Evolutionary conservation across 2,797 vertebrate genomes (phyloP), one percentile per base, ranked within the genome.

Genomic region (Meda fulgida): DNA sequence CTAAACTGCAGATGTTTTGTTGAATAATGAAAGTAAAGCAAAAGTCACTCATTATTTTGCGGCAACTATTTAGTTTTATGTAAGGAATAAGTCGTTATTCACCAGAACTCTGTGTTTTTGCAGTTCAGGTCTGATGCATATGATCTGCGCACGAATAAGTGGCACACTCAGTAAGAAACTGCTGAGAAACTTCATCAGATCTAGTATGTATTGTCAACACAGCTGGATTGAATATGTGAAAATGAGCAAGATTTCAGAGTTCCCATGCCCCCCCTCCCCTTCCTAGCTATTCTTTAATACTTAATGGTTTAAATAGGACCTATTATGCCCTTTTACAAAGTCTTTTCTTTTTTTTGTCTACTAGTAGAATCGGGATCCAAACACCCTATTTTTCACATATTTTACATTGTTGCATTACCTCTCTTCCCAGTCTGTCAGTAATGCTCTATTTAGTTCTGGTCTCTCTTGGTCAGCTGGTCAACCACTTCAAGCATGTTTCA

Each of bases 171-270:
- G 29, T 53, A 31, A 51, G 48, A 55, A 14, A 75, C 29, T 53
- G 48, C 48, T 23, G 2, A 13, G 29, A 75, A 38, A n/a, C 31
- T 36, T 76, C 19, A 76, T 31, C 11, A 16, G 75, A 26, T 77
- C 34, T 60, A 34, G 51, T 21, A 77, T 58, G 53, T n/a, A 40
- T 16, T 58, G 31, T 77, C 34, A 77, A 77, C 75, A 60, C 34
- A 26, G 23, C 21, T 26, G 21, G 23, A 38, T 26, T 77, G 34
- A 58, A 77, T 77, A 58, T 26, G 34, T 4, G 1, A 18, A n/a
- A n/a, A n/a, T n/a, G n/a, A 60, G 23, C 23, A 58, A 36, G 13
- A 76, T 55, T 55, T 76, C 5, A 23, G 72, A 14, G 72, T 31
- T 16, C 46, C 14, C 14, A n/a, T n/a, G n/a, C 21, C 7, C 21